Evolutionary conservation across 2,888 invertebrate species (phyloP), one percentile per base, ranked within the genome.

Genomic region (Melanotus villosus): DNA sequence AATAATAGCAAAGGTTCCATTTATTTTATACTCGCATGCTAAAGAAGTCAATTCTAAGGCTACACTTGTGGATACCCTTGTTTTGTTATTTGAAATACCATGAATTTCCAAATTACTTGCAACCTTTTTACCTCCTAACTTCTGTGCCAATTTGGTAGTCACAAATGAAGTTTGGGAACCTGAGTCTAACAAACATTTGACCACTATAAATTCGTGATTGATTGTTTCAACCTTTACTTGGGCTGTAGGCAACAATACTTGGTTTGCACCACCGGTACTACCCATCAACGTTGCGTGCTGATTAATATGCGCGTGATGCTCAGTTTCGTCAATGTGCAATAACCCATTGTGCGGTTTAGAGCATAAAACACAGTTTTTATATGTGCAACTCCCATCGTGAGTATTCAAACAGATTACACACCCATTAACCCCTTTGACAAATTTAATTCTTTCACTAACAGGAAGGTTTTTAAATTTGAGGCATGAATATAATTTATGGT

Each of bases 401-500:
- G n/a, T n/a, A n/a, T n/a, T n/a, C n/a, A n/a, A n/a, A n/a, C n/a
- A n/a, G n/a, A n/a, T n/a, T n/a, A n/a, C n/a, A n/a, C n/a, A n/a
- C n/a, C 0, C 3, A n/a, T 56, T 65, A 7, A 38, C 26, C 30
- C 30, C 30, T 12, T 56, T 18, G 1, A 65, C 38, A 56, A 65
- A 65, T 21, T 3, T 1, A 23, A 43, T 54, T 56, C 26, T 41
- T 9, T 65, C 64, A 1, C 3, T 30, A 14, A 56, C 56, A 2
- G 59, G 14, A 10, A 19, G 1, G n/a, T 9, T 43, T 59, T 59
- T 59, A 47, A 69, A 65, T 65, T 65, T 65, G 7, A 12, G 41
- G 14, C 69, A 69, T 41, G 52, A 60, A 65, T 60, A 65, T 14
- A 65, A 19, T n/a, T 60, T 65, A 16, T 69, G 69, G 2, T 32